These are phyloP conservation scores for Bryconaethiops microstoma DNA, from an alignment of 2,797 vertebrate genomes.

Conservation along the genomic window DNA sequence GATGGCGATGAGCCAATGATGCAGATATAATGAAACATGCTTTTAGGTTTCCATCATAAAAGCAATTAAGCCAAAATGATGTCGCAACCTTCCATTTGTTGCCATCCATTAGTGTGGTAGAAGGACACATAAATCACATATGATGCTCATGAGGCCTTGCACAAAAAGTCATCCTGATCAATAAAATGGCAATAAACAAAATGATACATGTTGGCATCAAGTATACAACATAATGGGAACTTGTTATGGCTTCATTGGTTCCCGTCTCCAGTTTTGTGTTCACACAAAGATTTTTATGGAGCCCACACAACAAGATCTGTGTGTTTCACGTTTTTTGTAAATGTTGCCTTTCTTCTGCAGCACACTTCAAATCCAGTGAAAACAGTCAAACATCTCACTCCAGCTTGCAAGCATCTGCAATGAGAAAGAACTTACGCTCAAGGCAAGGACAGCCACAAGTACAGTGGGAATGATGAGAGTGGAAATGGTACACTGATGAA, in stretches of 20 bases:
- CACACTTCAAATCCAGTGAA: conserved; percentile 1
- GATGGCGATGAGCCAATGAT: neutral
- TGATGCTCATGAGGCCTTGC: neutral
- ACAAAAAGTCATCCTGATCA: conserved; percentile 20
- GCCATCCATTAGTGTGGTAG: conserved; percentile 44
- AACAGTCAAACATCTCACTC: conserved; percentile 1
- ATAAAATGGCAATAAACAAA: conserved; percentile 24
- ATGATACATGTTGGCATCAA: neutral
- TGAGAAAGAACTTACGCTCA: neutral
- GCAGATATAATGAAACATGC: conserved; percentile 45
- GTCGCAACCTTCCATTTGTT: conserved; percentile 31
- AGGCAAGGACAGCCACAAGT: neutral
- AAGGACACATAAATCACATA: conserved; percentile 24
- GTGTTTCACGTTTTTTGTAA: neutral
- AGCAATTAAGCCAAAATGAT: conserved; percentile 29
- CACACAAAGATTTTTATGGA: neutral
- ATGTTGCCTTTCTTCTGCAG: neutral
- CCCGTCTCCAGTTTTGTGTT: neutral
- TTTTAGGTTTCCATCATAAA: conserved; percentile 51
- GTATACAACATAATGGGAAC: neutral
- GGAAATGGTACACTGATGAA: neutral
- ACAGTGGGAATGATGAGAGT: neutral
- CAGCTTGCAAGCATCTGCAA: conserved; percentile 2
- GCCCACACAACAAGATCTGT: neutral
- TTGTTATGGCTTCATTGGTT: conserved; percentile 17